Base-by-base conservation (phyloP, 2,113 vertebrate species). In the Ophthalmolycus amberensis region DNA sequence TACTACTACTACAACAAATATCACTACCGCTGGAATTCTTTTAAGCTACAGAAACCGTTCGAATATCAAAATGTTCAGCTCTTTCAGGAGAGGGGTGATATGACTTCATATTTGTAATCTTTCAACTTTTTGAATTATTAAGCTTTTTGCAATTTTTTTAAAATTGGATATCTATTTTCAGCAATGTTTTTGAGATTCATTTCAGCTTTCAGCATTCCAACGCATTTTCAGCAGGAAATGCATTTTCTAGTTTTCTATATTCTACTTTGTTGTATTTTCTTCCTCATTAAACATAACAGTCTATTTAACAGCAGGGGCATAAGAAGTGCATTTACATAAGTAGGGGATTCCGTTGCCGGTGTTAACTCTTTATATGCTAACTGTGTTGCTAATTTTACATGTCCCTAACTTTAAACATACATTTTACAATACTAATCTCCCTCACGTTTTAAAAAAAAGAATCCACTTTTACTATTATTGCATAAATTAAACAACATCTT, bases 391-490 rank as follows among this genome's bases (percentile, higher is more conserved):
- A 0, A 34, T 69, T 40, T 25, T 18, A 73, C 11, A 16, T 67
- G 38, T 48, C 20, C 4, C 1, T 22, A 27, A 80, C 70, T 48
- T 3, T 5, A 0, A 27, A 5, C 7, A 38, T 20, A 2, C 1
- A 5, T 7, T 4, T 6, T 1, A 5, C 5, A 5, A 4, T 8
- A 0, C 8, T 9, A 5, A 5, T 63, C 3, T 1, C 16, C 8
- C 2, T 32, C 1, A 60, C 0, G 1, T 65, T n/a, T 18, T 0
- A 6, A 11, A 38, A 64, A 64, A 6, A 11, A 40, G 0, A 0
- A 14, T 6, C 6, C 15, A 9, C 6, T 46, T 15, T 9, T 18
- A 0, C 16, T 1, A 14, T 38, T 14, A 29, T 54, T 27, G 5
- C 18, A n/a, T 29, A 25, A 52, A 34, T 11, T 6, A 18, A 67